Conservation (phyloP, 2,113 vertebrate species). For the Nannobrachium achirus region DNA sequence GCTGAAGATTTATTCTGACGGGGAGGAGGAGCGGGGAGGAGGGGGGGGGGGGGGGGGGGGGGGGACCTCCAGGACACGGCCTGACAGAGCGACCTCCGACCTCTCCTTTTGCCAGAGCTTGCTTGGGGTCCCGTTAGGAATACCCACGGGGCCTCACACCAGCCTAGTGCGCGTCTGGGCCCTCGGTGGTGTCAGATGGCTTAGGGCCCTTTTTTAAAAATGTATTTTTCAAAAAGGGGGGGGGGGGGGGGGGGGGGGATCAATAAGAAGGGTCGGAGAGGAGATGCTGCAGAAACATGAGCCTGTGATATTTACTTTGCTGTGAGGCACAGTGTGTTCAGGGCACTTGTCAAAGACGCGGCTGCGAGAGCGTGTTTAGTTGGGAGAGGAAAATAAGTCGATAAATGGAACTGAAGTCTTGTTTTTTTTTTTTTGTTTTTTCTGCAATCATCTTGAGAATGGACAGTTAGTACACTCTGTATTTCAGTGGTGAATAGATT, state of each 20-base stretch:
- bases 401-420: slow-evolving; percentile 58
- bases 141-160: slow-evolving; percentile 51
- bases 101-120: slow-evolving; percentile 58
- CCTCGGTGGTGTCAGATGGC: slow-evolving; percentile 72
- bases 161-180: slow-evolving; percentile 51
- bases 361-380: slow-evolving; percentile 40
- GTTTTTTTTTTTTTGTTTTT: neutral
- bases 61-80: slow-evolving; percentile 68
- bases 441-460: slow-evolving; percentile 13
- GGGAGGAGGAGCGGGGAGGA: neutral
- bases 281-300: slow-evolving; percentile 64
- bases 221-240: slow-evolving; percentile 76
- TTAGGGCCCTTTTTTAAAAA: slow-evolving; percentile 68
- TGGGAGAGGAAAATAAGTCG: slow-evolving; percentile 53
- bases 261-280: slow-evolving; percentile 71
- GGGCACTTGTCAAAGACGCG: slow-evolving; percentile 56
- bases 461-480: slow-evolving; percentile 5
- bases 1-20: slow-evolving; percentile 17
- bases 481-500: neutral
- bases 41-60: slow-evolving; percentile 42
- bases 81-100: slow-evolving; percentile 69
- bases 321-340: slow-evolving; percentile 60
- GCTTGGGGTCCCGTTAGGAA: slow-evolving; percentile 54
- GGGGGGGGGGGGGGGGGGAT: slow-evolving; percentile 55
- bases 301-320: slow-evolving; percentile 70